Base-by-base conservation (phyloP, 2,113 vertebrate genomes). In the Epinephelus fuscoguttatus region DNA sequence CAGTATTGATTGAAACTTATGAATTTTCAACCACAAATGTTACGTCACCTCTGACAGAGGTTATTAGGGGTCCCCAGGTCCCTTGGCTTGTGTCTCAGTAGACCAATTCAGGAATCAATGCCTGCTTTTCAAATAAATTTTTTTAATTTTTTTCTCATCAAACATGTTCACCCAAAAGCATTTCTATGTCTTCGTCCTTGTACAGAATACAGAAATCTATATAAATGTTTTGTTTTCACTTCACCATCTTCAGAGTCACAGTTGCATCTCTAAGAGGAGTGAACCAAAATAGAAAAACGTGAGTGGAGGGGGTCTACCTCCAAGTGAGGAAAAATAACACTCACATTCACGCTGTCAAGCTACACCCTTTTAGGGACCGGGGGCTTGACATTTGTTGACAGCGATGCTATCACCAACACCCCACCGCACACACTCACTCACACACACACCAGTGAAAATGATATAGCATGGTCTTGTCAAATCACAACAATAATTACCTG, bases 311-410 rank as follows among this genome's bases (percentile, higher is more conserved):
- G n/a, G 21, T 60, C 75, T 53, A 47, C 42, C 71, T 56, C 61
- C 73, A 79, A 74, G 61, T 60, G 64, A n/a, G 71, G 74, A 70
- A 60, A 89, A 86, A 89, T 76, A 84, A 85, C 59, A 76, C 60
- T 71, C 68, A 67, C 37, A 87, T 70, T 90, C 61, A 74, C 4
- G 50, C 80, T 88, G 85, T 89, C 87, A 86, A 75, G 63, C 77
- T 62, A 10, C 75, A 86, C 33, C 72, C 86, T 89, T 91, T 88
- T 84, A 90, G 75, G 69, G 56, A 63, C 66, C 37, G 27, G 57
- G 74, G 59, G 62, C 79, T 76, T 89, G 89, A 90, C 80, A 80
- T 89, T 84, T 86, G 68, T 85, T 89, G 89, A 91, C 89, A 92
- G 76, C 67, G 23, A 63, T 69, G 62, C 71, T 75, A 82, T 89